phyloP scores from a whole-genome alignment of 2,797 vertebrate genomes.

The Decapterus maruadsi region DNA sequence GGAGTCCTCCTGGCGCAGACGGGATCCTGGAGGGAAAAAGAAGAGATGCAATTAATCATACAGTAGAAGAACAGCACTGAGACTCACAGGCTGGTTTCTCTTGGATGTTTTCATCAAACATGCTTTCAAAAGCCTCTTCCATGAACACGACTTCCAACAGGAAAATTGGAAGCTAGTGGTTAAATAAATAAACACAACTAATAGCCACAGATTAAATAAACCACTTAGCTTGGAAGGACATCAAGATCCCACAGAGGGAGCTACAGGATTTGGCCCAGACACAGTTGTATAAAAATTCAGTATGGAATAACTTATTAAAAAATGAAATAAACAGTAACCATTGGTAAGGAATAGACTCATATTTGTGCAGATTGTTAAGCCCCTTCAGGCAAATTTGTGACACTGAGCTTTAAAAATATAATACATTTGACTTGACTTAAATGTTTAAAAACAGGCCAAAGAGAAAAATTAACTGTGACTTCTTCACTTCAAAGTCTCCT shows the following conservation, averaged over 20 bases:
- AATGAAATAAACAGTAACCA: not conserved
- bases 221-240: not conserved
- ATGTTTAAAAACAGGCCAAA: not conserved
- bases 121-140: not conserved
- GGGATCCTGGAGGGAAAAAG: slow-evolving; percentile 89
- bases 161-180: not conserved
- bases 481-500: not conserved
- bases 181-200: slow-evolving; percentile 18
- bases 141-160: slow-evolving; percentile 4
- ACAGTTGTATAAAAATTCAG: no score
- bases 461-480: not conserved
- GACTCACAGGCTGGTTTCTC: not conserved
- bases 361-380: not conserved
- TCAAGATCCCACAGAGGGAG: slow-evolving; percentile 1
- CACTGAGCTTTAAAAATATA: not conserved
- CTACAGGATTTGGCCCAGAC: not conserved
- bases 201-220: slow-evolving; percentile 4
- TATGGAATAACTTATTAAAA: not conserved
- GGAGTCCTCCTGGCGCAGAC: slow-evolving; percentile 97
- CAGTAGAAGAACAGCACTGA: not conserved
- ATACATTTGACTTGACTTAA: not conserved
- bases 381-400: not conserved
- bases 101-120: slow-evolving; percentile 12
- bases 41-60: slow-evolving; percentile 7
- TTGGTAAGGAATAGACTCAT: not conserved